Evolutionary conservation across 1,140 invertebrate species (phyloP).

Genomic region (Halesus radiatus): DNA sequence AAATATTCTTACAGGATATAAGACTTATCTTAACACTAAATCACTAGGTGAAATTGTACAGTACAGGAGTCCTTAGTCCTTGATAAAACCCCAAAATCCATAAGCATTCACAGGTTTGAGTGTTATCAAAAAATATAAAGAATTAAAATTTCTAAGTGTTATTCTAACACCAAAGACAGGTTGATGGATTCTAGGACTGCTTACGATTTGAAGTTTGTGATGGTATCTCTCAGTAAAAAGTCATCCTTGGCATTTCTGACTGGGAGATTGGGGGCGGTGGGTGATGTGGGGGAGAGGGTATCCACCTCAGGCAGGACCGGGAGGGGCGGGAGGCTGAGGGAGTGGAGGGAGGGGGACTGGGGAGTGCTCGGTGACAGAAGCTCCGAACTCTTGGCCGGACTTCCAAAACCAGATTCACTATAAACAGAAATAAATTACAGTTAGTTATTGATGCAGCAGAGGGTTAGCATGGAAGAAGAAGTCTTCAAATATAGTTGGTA

Average conservation of each 20-base stretch:
- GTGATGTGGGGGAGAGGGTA: slow-evolving; percentile 56
- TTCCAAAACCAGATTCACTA: slow-evolving; percentile 68
- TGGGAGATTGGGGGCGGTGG: slow-evolving; percentile 64
- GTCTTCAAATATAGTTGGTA: no score
- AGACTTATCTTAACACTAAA: no score
- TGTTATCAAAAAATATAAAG: no score
- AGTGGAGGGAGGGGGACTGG: slow-evolving; percentile 36
- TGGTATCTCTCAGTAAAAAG: slow-evolving; percentile 63
- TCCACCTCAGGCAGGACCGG: slow-evolving; percentile 34
- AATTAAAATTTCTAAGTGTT: no score
- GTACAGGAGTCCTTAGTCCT: no score
- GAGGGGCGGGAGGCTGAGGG: slow-evolving; percentile 48
- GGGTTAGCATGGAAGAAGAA: neutral
- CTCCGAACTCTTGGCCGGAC: slow-evolving; percentile 67
- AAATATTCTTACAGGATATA: no score
- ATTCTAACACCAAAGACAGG: neutral
- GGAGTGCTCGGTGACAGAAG: slow-evolving; percentile 63
- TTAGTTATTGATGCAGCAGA: neutral
- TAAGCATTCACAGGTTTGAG: no score
- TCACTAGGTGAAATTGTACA: no score
- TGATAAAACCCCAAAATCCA: no score
- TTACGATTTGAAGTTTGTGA: slow-evolving; percentile 69
- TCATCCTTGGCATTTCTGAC: slow-evolving; percentile 60
- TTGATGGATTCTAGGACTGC: slow-evolving; percentile 52
- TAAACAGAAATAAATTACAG: slow-evolving; percentile 22